Conservation (phyloP, 2,888 invertebrate genomes). For the Piscicola geometra region DNA sequence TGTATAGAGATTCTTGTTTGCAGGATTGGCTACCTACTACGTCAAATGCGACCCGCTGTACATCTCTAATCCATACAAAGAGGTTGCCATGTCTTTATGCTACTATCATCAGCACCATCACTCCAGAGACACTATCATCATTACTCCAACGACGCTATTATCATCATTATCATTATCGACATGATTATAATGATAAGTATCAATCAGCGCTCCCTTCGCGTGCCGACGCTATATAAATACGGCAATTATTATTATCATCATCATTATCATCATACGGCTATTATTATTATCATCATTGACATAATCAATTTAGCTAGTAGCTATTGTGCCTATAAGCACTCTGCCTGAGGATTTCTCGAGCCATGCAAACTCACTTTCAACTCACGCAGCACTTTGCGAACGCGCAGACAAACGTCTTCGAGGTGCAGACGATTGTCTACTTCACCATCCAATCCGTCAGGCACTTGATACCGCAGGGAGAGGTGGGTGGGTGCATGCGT, state of each 20-base stretch:
- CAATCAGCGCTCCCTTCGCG: neutral
- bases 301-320: no score
- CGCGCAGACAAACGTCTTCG: constrained; percentile 18
- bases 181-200: neutral
- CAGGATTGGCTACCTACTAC: constrained; percentile 27
- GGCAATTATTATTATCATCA: no score
- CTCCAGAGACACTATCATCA: no score
- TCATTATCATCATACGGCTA: no score
- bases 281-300: neutral
- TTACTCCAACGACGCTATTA: no score
- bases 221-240: no score
- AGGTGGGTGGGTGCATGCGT: neutral
- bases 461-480: neutral
- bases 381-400: constrained; percentile 13
- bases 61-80: constrained; percentile 10
- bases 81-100: no score
- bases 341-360: no score
- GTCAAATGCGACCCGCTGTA: constrained; percentile 24
- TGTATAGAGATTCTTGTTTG: neutral
- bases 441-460: neutral
- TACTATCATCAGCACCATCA: no score
- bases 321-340: no score
- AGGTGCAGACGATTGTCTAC: constrained; percentile 7
- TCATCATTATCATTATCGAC: neutral
- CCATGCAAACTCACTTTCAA: no score